These are phyloP conservation scores for Harpegnathos saltator DNA, from an alignment of 1,140 invertebrate species.

Conservation along the genomic window DNA sequence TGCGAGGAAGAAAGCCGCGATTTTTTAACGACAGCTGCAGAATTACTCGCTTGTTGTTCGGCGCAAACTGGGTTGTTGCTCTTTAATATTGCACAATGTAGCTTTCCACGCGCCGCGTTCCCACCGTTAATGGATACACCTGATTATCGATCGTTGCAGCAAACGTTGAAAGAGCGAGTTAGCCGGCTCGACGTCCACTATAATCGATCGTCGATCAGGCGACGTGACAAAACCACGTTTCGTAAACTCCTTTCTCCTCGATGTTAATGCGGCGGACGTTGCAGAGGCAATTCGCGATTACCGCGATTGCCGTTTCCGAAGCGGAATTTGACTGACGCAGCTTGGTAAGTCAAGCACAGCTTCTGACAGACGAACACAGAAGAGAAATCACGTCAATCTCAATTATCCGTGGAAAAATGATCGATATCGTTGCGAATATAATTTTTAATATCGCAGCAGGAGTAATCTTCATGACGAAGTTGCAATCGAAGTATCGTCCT, in stretches of 20 bases:
- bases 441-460: no score
- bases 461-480: no score
- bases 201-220: constrained; percentile 7
- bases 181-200: background rate
- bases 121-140: constrained; percentile 24
- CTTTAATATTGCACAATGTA: constrained; percentile 11
- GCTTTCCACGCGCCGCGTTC: background rate
- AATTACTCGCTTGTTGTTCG: background rate
- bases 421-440: background rate
- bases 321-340: background rate
- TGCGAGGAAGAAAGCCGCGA: background rate
- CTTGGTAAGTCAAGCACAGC: background rate
- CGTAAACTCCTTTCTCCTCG: background rate
- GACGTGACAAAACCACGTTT: background rate
- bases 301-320: background rate
- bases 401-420: no score
- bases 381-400: no score
- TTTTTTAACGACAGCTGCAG: background rate
- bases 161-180: constrained; percentile 1
- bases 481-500: no score
- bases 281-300: background rate
- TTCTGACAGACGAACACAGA: background rate
- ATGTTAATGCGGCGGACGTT: background rate
- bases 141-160: constrained; percentile 15
- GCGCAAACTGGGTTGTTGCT: background rate